These are phyloP conservation scores for Danio rerio DNA, from an alignment of 2,113 vertebrate species.

Conservation along the genomic window GRCz12tu NC_133193.1:26069001-26069500, in stretches of 20 bases:
- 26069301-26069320: background rate
- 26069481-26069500: no score
- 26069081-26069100: constrained; percentile 64
- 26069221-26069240: constrained; percentile 27
- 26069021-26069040: constrained; percentile 49
- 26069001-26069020: constrained; percentile 37
- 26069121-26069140: constrained; percentile 51
- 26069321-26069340: no score
- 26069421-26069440: no score
- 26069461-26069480: no score
- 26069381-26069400: no score
- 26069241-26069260: constrained; percentile 23
- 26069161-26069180: constrained; percentile 69
- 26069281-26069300: background rate
- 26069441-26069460: no score
- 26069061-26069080: constrained; percentile 62
- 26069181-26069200: constrained; percentile 66
- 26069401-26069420: no score
- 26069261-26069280: constrained; percentile 11
- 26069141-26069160: constrained; percentile 62
- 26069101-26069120: constrained; percentile 58
- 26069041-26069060: constrained; percentile 37
- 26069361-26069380: no score
- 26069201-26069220: constrained; percentile 65
- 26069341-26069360: background rate